phyloP scores from a whole-genome alignment of 1,140 invertebrate genomes.

The Plutomurus gul region DNA sequence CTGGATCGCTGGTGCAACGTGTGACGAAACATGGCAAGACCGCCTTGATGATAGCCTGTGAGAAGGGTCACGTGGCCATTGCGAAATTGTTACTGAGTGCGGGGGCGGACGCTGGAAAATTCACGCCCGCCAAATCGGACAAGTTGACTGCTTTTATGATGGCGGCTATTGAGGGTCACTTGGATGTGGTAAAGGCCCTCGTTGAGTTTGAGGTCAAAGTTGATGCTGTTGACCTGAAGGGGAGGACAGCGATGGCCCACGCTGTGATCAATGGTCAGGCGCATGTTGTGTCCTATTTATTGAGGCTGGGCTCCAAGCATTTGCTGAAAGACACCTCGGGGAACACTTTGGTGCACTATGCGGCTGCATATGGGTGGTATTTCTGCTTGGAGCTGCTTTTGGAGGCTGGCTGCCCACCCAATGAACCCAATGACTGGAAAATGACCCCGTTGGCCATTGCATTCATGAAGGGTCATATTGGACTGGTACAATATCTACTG shows the following conservation, averaged over 20 bases:
- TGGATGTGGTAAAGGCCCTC: constrained; percentile 52
- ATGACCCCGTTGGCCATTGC: constrained; percentile 61
- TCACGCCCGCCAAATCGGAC: constrained; percentile 57
- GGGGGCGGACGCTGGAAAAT: constrained; percentile 57
- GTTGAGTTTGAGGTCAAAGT: constrained; percentile 51
- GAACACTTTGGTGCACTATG: constrained; percentile 64
- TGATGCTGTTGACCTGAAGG: constrained; percentile 58
- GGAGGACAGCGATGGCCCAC: constrained; percentile 61
- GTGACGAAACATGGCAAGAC: constrained; percentile 58
- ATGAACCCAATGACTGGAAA: constrained; percentile 62
- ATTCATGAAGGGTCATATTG: constrained; percentile 61
- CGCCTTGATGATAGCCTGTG: constrained; percentile 61
- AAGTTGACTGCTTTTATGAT: constrained; percentile 51
- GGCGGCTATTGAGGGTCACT: constrained; percentile 49
- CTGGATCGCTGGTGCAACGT: not conserved
- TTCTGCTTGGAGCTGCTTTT: constrained; percentile 61
- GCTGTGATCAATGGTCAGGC: constrained; percentile 64
- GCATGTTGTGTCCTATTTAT: constrained; percentile 61
- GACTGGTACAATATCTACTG: constrained; percentile 61
- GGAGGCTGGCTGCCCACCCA: constrained; percentile 60
- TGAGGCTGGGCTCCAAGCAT: constrained; percentile 61
- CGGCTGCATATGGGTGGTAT: constrained; percentile 65
- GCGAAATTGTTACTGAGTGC: constrained; percentile 59
- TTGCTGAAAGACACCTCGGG: constrained; percentile 61
- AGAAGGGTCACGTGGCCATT: constrained; percentile 59